Base-by-base conservation (phyloP, 2,888 invertebrate genomes). In the Sussaba pulchella region DNA sequence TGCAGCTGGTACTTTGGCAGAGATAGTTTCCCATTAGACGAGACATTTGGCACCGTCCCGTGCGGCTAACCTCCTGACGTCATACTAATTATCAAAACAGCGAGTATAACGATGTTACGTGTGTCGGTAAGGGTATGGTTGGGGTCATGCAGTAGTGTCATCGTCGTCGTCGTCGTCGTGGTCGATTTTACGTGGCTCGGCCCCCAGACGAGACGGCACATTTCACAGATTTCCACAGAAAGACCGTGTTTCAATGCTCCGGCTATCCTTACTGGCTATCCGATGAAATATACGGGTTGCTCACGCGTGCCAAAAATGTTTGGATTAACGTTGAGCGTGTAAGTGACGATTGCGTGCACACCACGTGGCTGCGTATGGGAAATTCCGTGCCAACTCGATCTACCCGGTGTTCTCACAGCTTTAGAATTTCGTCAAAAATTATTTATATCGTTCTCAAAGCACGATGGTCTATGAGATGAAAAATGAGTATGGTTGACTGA, bases 1-100 rank as follows among this genome's bases (percentile, higher is more conserved):
- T 84, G 86, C 89, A 89, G 88, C 89, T 89, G 89, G 87, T 85
- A 85, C 84, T 87, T 88, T 89, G 89, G 88, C 89, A 88, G 85
- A 83, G 81, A 45, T 78, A 83, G 57, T 52, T 31, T 84, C 85
- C 89, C 87, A 88, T 89, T 89, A 88, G 85, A 84, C 83, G 81
- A 84, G 84, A 82, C 83, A 88, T 87, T 89, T 89, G 89, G 88
- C 89, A 89, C 86, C 85, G 84, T 71, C 73, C 41, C 73, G 52
- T 69, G 66, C 63, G 69, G 67, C 52, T 74, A 70, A 73, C 77
- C 67, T 66, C 67, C 39, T 85, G 85, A 89, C 87, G 86, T 87
- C 87, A 87, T 84, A 82, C 84, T 87, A 87, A 88, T 88, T 88
- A 86, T 85, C 85, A 83, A 88, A 85, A 83, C 83, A 84, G 82